Evolutionary conservation across 2,797 vertebrate genomes (phyloP).

Genomic region (Thalassophryne amazonica): DNA sequence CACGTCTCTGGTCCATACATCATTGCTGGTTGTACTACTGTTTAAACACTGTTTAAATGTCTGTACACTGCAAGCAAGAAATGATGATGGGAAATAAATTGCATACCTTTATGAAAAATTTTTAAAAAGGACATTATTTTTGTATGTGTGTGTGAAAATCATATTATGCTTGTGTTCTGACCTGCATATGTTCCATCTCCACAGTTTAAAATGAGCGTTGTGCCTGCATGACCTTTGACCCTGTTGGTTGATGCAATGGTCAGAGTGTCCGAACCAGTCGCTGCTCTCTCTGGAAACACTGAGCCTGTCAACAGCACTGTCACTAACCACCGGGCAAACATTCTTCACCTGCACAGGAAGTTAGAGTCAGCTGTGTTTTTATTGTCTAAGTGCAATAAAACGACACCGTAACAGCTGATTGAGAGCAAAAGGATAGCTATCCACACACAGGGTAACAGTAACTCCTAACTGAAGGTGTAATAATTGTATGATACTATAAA

Average conservation of each 20-base stretch:
- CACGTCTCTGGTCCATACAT: too few species aligned
- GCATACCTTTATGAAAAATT: too few species aligned
- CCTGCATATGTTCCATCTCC: constrained; percentile 31
- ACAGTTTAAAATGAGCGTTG: constrained; percentile 49
- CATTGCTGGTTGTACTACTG: too few species aligned
- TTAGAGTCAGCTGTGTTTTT: constrained; percentile 12
- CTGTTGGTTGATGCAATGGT: constrained; percentile 16
- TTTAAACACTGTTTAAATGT: too few species aligned
- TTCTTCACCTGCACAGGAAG: constrained; percentile 32
- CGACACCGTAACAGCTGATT: background rate
- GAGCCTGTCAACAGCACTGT: constrained; percentile 21
- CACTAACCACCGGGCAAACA: constrained; percentile 42
- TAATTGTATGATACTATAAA: too few species aligned
- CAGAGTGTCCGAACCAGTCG: background rate
- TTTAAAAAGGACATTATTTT: too few species aligned
- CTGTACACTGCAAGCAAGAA: too few species aligned
- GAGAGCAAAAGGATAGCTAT: too few species aligned
- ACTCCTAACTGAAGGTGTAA: too few species aligned
- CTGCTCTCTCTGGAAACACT: background rate
- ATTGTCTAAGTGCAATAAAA: background rate
- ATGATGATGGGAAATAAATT: too few species aligned
- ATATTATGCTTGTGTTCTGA: constrained; percentile 13
- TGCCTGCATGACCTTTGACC: constrained; percentile 31
- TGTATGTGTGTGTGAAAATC: too few species aligned
- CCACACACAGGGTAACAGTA: too few species aligned